Evolutionary conservation across 2,797 vertebrate genomes (phyloP).

Genomic region (Antrozous pallidus): DNA sequence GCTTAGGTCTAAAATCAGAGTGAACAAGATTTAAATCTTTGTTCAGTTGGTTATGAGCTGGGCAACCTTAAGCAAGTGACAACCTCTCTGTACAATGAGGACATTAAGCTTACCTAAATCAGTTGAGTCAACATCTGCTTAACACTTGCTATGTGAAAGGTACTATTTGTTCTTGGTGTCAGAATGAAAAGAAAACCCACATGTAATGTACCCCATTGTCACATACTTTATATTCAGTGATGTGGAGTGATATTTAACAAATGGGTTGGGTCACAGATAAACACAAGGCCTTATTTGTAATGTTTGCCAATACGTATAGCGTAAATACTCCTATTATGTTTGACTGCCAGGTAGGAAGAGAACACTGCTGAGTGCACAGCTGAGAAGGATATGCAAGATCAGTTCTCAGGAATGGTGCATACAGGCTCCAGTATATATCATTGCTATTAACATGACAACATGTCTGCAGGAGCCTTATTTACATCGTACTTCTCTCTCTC

Average conservation of each 20-base stretch:
- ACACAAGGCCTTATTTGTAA: background rate
- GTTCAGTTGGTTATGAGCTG: background rate
- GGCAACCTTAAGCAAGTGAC: background rate
- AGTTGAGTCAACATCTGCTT: background rate
- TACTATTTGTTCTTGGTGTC: background rate
- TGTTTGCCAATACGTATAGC: background rate
- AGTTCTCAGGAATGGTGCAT: background rate
- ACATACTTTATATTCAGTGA: background rate
- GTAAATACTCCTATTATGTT: background rate
- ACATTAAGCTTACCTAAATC: background rate
- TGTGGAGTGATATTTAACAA: background rate
- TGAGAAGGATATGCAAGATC: background rate
- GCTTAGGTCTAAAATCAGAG: background rate
- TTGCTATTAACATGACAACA: background rate
- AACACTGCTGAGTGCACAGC: background rate
- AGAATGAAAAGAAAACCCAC: background rate
- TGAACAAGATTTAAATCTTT: background rate
- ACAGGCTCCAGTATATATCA: background rate
- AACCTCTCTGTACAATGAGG: background rate
- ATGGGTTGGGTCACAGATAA: background rate
- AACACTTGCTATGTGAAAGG: background rate
- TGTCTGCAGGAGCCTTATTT: background rate
- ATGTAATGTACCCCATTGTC: background rate
- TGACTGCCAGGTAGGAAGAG: background rate
- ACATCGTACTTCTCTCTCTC: background rate